Base-by-base conservation (phyloP, 2,888 invertebrate species). In the Cremastinae sp. region DNA sequence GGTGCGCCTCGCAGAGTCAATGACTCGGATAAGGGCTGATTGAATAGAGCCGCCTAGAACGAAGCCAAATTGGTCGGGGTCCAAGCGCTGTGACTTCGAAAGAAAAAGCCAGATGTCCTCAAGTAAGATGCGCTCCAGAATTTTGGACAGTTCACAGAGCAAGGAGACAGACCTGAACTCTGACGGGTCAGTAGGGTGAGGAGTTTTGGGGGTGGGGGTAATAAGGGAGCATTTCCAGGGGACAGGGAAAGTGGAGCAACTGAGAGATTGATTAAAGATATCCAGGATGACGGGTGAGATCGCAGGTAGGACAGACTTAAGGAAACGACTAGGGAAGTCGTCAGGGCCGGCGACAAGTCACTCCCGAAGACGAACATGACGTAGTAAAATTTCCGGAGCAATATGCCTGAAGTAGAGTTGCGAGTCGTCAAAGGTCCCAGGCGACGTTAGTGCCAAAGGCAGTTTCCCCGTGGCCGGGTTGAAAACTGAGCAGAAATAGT, bases 31-130 rank as follows among this genome's bases (percentile, higher is more conserved):
- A 1, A 72, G 1, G 0, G 65, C 65, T 0, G 65, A 36, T 12
- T 58, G 65, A 0, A 58, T 65, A 1, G 47, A 36, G 1, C 43
- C 36, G 0, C 28, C 65, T 8, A 22, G 34, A 4, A 43, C 10
- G 7, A 64, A 72, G 14, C 49, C 64, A 1, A 54, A 43, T 9
- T 71, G 12, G 2, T 16, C 1, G 0, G 71, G 45, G n/a, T 71
- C 54, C 0, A 47, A 3, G 0, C 14, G 0, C 12, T 61, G 14
- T 0, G 14, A 8, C 0, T 0, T 22, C 2, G 2, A 10, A 1
- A 59, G 59, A n/a, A n/a, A 59, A 4, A 2, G 22, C 0, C 22
- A 9, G 0, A 61, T 22, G 0, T 61, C 45, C 7, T 34, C 1
- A 12, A 34, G 3, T 1, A 45, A 14, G 0, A 61, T 1, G 1